phyloP scores from a whole-genome alignment of 1,140 invertebrate genomes.

The Glossosoma conforme region DNA sequence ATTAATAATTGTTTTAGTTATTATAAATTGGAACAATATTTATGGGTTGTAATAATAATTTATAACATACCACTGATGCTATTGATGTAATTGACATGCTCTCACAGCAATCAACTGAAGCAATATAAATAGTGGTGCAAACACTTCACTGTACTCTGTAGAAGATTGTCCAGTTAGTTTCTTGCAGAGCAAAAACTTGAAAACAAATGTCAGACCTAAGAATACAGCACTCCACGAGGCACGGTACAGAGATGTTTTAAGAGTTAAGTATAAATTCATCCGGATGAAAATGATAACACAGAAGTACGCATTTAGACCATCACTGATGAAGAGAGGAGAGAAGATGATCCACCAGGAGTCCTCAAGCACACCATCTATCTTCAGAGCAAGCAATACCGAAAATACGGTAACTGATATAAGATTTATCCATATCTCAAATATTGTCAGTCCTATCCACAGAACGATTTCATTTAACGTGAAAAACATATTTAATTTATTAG shows the following conservation, averaged over 20 bases:
- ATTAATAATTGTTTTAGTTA: neutral
- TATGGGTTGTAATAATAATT: neutral
- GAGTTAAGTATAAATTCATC: slow-evolving; percentile 76
- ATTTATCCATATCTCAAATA: slow-evolving; percentile 91
- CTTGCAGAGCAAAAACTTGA: slow-evolving; percentile 88
- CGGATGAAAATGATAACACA: slow-evolving; percentile 90
- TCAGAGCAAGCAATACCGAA: slow-evolving; percentile 73
- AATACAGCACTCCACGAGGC: slow-evolving; percentile 83
- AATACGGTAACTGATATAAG: slow-evolving; percentile 78
- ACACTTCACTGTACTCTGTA: slow-evolving; percentile 86
- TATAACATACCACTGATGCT: slow-evolving; percentile 16
- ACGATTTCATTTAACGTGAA: slow-evolving; percentile 85
- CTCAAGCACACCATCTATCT: slow-evolving; percentile 60
- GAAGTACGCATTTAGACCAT: slow-evolving; percentile 91
- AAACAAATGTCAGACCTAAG: slow-evolving; percentile 80
- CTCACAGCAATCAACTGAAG: slow-evolving; percentile 84
- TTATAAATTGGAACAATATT: neutral
- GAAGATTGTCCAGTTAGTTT: slow-evolving; percentile 75
- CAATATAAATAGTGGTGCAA: slow-evolving; percentile 87
- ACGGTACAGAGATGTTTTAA: slow-evolving; percentile 72
- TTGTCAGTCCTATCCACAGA: slow-evolving; percentile 87
- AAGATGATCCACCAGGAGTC: slow-evolving; percentile 82
- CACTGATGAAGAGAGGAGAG: slow-evolving; percentile 83
- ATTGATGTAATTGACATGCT: slow-evolving; percentile 79
- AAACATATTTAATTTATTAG: slow-evolving; percentile 65